Evolutionary conservation across 2,113 vertebrate species (phyloP).

Genomic region (Haemorhous mexicanus): DNA sequence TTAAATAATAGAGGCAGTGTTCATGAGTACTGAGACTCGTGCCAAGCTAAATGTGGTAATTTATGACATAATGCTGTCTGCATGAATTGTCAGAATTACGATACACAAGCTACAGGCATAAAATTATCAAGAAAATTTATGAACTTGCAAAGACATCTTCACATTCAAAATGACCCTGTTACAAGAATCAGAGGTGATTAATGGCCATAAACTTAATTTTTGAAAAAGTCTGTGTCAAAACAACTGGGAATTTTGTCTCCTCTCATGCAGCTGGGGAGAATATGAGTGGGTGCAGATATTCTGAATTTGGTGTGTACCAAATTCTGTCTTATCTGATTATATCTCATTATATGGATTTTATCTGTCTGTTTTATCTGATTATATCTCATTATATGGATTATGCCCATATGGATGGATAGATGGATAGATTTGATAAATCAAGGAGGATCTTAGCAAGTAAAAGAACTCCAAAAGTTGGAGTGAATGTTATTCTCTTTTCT

Average conservation of each 20-base stretch:
- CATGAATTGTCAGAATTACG: conserved; percentile 62
- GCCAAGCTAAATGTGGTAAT: conserved; percentile 46
- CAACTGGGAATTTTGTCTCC: not conserved
- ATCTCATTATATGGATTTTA: not conserved
- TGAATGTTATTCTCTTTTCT: not conserved
- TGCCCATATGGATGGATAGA: no score
- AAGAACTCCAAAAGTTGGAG: not conserved
- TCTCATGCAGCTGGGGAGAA: not conserved
- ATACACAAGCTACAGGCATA: conserved; percentile 41
- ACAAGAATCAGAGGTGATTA: conserved; percentile 35
- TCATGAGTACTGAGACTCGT: not conserved
- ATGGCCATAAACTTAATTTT: conserved; percentile 16
- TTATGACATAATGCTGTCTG: conserved; percentile 49
- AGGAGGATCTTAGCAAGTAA: not conserved
- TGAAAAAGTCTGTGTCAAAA: not conserved
- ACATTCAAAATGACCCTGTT: conserved; percentile 15
- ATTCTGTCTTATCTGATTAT: not conserved
- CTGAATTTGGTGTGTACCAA: not conserved
- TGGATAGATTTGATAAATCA: not conserved
- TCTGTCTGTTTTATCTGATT: not conserved
- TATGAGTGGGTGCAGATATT: not conserved
- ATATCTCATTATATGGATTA: not conserved
- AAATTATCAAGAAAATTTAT: conserved; percentile 52
- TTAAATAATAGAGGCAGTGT: not conserved
- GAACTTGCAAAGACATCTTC: conserved; percentile 32